Evolutionary conservation across 23 tunicate species (phyloP), one percentile per base, ranked within the genome.

Genomic region (Trididemnum clinides): DNA sequence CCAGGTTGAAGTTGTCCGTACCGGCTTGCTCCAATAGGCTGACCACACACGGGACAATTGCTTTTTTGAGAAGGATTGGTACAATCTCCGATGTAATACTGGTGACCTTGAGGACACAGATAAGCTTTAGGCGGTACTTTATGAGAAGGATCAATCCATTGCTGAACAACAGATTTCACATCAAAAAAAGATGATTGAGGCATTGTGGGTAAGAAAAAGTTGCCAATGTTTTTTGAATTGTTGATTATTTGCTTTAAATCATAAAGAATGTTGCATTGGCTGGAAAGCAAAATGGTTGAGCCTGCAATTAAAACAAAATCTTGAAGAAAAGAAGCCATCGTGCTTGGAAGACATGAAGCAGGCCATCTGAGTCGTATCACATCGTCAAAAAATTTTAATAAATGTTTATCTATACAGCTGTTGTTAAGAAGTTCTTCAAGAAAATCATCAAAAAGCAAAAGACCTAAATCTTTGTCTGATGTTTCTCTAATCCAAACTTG

Each of bases 131-230:
- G 90, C 34, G 82, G 74, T 33, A 19, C 1, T 20, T 35, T 34
- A 31, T 33, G 1, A 54, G 3, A 64, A 0, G 31, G 0, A 0
- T 39, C 50, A 0, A 50, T 39, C 51, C 28, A 64, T 34, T 27
- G 7, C 7, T 32, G 27, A 29, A 77, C 58, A 31, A 84, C 33
- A 12, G 50, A 5, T 27, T 38, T 64, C 12, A 76, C 83, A 62
- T 84, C 64, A 77, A 89, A 89, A 34, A 49, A 89, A 2, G 44
- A 64, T 0, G 94, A 89, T n/a, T 84, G 77, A 1, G 89, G 89
- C 88, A 89, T 84, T 77, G 94, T 84, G 54, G 94, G 88, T 72
- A 84, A 77, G 78, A 83, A 89, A 79, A 29, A 57, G 0, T 23
- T 51, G 39, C 29, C 32, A 34, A 87, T 72, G 23, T 28, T 21